These are phyloP conservation scores for Torymus auratus DNA, from an alignment of 2,888 invertebrate species.

Conservation along the genomic window DNA sequence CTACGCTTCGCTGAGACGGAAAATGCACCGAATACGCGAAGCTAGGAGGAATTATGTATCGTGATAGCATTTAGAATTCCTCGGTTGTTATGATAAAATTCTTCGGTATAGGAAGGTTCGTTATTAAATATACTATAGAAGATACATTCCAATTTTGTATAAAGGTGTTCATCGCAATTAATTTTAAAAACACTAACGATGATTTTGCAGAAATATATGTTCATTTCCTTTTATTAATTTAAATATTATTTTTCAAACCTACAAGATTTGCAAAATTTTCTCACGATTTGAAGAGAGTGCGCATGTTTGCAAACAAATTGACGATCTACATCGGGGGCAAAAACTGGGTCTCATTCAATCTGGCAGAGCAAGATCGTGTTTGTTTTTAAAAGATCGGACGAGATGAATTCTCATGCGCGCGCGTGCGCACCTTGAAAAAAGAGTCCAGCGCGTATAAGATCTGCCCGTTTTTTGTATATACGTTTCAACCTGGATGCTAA, in stretches of 20 bases:
- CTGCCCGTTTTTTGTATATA: background rate
- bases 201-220: too few species aligned
- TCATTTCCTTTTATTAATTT: too few species aligned
- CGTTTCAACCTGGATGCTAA: constrained; percentile 26
- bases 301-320: constrained; percentile 6
- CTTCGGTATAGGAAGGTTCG: too few species aligned
- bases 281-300: constrained; percentile 3
- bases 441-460: background rate
- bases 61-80: too few species aligned
- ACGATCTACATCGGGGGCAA: constrained; percentile 12
- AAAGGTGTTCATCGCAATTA: too few species aligned
- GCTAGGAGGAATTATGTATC: too few species aligned
- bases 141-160: too few species aligned
- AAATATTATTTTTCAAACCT: too few species aligned
- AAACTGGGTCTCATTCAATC: constrained; percentile 31
- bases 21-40: background rate
- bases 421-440: background rate
- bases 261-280: background rate
- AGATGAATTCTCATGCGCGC: constrained; percentile 9
- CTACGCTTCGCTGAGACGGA: background rate
- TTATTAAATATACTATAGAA: too few species aligned
- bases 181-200: too few species aligned
- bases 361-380: constrained; percentile 9
- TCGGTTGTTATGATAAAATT: too few species aligned
- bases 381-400: constrained; percentile 40